A percentile compares a stretch with the other conserved stretches of the same genome.
Evolutionary conservation across 2,888 invertebrate genomes (phyloP).

Genomic region (Stictocephala bisonia): DNA sequence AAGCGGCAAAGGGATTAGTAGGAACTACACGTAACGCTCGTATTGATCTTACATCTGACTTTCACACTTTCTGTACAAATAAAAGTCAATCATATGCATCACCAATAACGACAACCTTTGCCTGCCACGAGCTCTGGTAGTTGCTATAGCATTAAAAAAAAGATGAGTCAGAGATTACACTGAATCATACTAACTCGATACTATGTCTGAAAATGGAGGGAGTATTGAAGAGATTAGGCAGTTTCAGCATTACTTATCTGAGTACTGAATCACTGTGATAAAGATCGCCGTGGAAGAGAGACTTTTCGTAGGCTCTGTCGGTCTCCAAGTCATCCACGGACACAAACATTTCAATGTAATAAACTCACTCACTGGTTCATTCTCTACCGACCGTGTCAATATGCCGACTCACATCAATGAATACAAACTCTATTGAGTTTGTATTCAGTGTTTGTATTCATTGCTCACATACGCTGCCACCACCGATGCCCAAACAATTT

Average conservation of each 20-base stretch:
- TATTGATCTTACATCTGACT: neutral
- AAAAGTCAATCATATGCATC: constrained; percentile 41
- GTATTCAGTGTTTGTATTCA: too few species aligned
- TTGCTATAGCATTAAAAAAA: constrained; percentile 49
- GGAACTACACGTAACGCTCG: too few species aligned
- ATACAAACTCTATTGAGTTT: too few species aligned
- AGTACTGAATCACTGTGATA: neutral
- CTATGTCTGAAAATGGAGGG: neutral
- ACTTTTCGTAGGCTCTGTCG: neutral
- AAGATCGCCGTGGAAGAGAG: neutral
- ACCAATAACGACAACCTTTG: constrained; percentile 53
- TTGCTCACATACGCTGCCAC: too few species aligned
- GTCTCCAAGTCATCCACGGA: neutral
- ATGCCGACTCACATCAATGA: too few species aligned
- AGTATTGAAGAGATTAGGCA: neutral
- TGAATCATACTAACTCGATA: neutral
- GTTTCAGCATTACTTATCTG: neutral
- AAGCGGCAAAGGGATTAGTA: too few species aligned
- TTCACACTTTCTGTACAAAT: neutral
- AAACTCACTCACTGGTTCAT: neutral
- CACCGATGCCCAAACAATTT: neutral
- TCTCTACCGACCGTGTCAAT: neutral
- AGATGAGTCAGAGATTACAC: constrained; percentile 3
- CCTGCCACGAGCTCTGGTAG: constrained; percentile 46
- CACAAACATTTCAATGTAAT: neutral